phyloP scores from a whole-genome alignment of 2,888 invertebrate species.

The Mimachlamys varia region DNA sequence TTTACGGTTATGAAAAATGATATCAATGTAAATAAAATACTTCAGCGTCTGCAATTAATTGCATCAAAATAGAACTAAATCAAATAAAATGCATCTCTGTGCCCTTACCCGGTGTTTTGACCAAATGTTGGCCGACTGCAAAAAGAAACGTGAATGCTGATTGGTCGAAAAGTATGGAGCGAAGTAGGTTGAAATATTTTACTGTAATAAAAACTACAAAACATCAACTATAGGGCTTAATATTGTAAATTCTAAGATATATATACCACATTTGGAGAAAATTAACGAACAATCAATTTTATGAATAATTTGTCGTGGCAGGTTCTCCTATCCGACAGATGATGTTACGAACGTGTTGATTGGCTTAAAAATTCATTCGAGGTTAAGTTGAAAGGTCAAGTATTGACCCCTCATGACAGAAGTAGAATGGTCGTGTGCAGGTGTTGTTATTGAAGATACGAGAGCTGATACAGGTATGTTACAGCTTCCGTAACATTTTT shows the following conservation, averaged over 20 bases:
- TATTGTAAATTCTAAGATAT: background rate
- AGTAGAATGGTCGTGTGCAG: background rate
- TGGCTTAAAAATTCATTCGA: background rate
- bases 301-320: conserved; percentile 16
- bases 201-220: background rate
- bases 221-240: background rate
- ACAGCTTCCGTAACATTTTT: background rate
- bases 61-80: background rate
- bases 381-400: background rate
- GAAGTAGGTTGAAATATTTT: background rate
- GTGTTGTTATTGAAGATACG: background rate
- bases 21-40: background rate
- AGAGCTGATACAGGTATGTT: background rate
- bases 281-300: background rate
- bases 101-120: background rate
- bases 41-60: background rate
- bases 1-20: background rate
- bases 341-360: background rate
- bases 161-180: background rate
- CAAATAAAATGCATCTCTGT: background rate
- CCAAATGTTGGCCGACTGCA: background rate
- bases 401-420: background rate
- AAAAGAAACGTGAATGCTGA: background rate
- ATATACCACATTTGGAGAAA: background rate
- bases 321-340: background rate